Conservation (phyloP, 2,113 vertebrate species). For the Lampris megalopsis region DNA sequence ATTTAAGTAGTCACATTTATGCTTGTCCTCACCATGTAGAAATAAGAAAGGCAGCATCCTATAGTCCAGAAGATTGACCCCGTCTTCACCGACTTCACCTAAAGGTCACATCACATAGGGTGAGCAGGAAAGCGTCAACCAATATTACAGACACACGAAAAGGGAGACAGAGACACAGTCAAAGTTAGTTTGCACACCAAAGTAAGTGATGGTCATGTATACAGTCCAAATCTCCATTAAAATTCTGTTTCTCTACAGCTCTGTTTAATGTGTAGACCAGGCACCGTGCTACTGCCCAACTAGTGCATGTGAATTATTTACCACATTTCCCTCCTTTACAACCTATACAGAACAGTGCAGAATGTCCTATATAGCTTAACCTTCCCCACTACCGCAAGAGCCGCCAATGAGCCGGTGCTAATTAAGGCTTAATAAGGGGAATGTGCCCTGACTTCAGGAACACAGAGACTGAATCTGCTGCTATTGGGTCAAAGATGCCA, state of each 20-base stretch:
- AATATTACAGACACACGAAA: neutral
- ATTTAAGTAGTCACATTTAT: neutral
- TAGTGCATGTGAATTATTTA: constrained; percentile 35
- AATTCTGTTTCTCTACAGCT: constrained; percentile 6
- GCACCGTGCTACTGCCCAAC: constrained; percentile 9
- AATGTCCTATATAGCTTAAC: constrained; percentile 8
- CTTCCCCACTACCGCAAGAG: neutral
- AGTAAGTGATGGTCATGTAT: neutral
- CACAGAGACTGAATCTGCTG: neutral
- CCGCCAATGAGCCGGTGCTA: constrained; percentile 6
- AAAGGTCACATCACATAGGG: neutral
- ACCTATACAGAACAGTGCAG: constrained; percentile 28
- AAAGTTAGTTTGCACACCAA: neutral
- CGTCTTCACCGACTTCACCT: constrained; percentile 95
- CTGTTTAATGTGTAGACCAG: neutral
- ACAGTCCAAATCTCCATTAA: neutral
- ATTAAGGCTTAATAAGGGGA: constrained; percentile 30
- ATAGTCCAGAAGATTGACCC: constrained; percentile 94
- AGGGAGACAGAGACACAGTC: neutral
- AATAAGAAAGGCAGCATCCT: constrained; percentile 94
- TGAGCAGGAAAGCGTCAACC: constrained; percentile 12
- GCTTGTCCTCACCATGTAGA: constrained; percentile 90
- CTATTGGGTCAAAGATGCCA: neutral
- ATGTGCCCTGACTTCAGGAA: constrained; percentile 33
- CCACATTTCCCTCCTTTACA: constrained; percentile 35